A percentile compares a stretch with the other conserved stretches of the same genome.
Evolutionary conservation across 1,140 invertebrate species (phyloP).

Genomic region (Scylla paramamosain): DNA sequence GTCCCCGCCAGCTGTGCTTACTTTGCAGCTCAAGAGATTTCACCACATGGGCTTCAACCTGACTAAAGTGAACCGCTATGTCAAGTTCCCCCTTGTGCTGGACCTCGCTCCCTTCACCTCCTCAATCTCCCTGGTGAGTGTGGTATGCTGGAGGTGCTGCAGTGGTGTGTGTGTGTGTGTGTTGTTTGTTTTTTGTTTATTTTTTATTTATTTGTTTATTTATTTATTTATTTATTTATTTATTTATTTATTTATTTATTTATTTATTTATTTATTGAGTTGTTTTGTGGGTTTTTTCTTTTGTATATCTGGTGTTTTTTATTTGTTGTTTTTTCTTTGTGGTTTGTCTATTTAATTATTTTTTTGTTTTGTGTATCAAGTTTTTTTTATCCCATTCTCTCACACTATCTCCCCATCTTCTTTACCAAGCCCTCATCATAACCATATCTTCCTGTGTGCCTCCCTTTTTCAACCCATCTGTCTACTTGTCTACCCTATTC

Average conservation of each 20-base stretch:
- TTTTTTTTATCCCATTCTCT: no score
- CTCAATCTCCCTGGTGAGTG: conserved; percentile 85
- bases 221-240: no score
- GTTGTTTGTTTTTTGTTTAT: conserved; percentile 25
- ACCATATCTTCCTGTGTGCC: no score
- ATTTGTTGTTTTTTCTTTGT: no score
- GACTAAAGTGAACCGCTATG: conserved; percentile 91
- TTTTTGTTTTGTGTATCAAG: no score
- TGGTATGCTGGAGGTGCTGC: background rate
- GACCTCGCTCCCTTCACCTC: conserved; percentile 96
- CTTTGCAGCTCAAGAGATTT: conserved; percentile 96
- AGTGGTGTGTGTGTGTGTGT: background rate
- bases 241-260: background rate
- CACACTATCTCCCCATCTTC: no score
- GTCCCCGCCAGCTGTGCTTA: conserved; percentile 94
- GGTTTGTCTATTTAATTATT: no score
- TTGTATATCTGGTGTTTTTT: no score
- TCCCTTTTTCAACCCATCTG: no score
- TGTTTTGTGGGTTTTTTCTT: no score
- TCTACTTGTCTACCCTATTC: no score
- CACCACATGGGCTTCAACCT: conserved; percentile 85
- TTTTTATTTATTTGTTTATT: background rate
- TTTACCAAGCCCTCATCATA: no score
- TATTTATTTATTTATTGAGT: background rate
- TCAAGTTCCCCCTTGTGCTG: conserved; percentile 92